Conservation (phyloP, 2,888 invertebrate genomes). For the Rhabditophanes sp. region DNA sequence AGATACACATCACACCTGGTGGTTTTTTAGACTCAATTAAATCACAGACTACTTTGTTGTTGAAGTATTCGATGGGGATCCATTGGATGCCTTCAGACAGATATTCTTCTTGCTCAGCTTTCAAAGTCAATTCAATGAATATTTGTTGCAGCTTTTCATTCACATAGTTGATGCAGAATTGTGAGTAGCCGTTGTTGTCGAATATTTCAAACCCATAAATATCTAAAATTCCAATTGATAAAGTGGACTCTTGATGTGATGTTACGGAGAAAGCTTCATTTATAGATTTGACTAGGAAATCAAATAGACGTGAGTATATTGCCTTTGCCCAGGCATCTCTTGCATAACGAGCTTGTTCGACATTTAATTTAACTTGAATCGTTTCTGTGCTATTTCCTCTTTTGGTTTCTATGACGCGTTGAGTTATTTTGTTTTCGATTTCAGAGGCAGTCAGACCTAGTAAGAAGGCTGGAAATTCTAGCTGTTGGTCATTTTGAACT, state of each 20-base stretch:
- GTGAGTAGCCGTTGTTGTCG: conserved; percentile 57
- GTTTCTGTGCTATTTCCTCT: conserved; percentile 56
- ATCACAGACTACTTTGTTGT: conserved; percentile 58
- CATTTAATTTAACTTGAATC: conserved; percentile 55
- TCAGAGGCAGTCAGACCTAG: conserved; percentile 52
- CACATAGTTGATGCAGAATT: conserved; percentile 58
- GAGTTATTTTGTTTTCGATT: conserved; percentile 45
- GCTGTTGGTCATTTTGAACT: conserved; percentile 52
- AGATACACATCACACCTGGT: conserved; percentile 54
- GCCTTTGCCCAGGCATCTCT: conserved; percentile 54
- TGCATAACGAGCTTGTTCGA: conserved; percentile 55
- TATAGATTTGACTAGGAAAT: conserved; percentile 51
- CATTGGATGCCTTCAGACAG: conserved; percentile 56
- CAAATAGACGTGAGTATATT: conserved; percentile 55
- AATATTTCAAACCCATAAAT: conserved; percentile 62
- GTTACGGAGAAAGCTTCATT: conserved; percentile 53
- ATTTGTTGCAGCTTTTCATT: conserved; percentile 61
- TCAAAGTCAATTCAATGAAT: conserved; percentile 58
- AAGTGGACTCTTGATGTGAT: conserved; percentile 7
- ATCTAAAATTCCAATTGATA: conserved; percentile 55
- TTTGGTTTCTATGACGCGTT: conserved; percentile 44
- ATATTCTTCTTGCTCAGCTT: conserved; percentile 58
- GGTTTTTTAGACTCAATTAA: conserved; percentile 54
- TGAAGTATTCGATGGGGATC: conserved; percentile 58
- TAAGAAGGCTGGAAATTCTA: conserved; percentile 54